Evolutionary conservation across 2,113 vertebrate genomes (phyloP), one percentile per base, ranked within the genome.

Genomic region (Upupa epops): DNA sequence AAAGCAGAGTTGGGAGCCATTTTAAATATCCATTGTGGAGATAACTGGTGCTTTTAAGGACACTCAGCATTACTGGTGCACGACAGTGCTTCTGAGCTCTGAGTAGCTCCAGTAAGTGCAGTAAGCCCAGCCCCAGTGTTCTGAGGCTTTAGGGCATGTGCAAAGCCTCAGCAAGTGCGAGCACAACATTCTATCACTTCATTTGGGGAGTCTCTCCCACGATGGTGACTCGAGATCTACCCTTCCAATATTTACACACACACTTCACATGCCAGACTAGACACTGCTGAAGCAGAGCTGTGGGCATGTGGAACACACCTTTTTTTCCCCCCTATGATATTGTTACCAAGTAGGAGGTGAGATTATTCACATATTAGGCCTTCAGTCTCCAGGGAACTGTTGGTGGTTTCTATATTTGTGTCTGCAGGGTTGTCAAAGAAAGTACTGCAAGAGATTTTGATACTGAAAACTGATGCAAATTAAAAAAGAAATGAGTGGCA

Each of bases 311-410:
- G 85, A 90, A 92, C 40, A 74, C 63, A 96, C 86, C 88, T 87
- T 84, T 81, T 80, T 65, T 69, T 32, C 7, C 19, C 28, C 37
- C 61, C 75, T 60, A 20, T 73, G 48, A 89, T 90, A 96, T 86
- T 94, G 74, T 93, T 90, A 73, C 25, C 71, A 95, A 89, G 93
- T 91, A 93, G 94, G 86, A 96, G 92, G 96, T 92, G 95, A 93
- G 84, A 95, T 91, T 95, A 96, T 92, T 95, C 92, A 93, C 86
- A 83, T 96, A 94, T 96, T 86, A 94, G 88, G 86, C 32, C 81
- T 87, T 80, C 75, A 59, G 81, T 94, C 84, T 92, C 91, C 86
- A 89, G 68, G 68, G 72, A 96, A 91, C 82, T 91, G 88, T 31
- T 66, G 91, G 68, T 89, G 81, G 64, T 88, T 94, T 95, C 95